These are phyloP conservation scores for Cottus gobio DNA, from an alignment of 2,113 vertebrate species.

Conservation along the genomic window DNA sequence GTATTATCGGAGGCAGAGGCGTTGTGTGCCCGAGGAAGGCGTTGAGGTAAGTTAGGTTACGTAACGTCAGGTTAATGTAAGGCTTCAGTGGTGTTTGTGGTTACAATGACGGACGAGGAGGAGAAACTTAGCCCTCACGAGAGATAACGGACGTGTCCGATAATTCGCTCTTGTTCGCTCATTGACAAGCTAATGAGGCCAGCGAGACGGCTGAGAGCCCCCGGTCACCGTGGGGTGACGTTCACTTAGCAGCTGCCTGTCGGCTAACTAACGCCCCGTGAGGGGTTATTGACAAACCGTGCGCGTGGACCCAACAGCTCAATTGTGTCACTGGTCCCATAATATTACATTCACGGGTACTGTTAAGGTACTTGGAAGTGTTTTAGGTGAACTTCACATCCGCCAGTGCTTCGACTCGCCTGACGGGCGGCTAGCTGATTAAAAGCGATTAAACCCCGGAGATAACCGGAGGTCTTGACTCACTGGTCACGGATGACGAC, in stretches of 20 bases:
- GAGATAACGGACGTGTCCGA: background rate
- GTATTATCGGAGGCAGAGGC: background rate
- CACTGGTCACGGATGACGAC: background rate
- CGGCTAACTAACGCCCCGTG: background rate
- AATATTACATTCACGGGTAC: accelerated
- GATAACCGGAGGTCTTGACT: background rate
- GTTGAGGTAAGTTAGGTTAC: background rate
- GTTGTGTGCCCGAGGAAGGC: constrained; percentile 30
- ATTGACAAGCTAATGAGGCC: background rate
- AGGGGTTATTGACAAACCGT: background rate
- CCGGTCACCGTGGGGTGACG: background rate
- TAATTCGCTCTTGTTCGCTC: background rate
- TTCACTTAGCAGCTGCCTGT: background rate
- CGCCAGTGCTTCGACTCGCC: background rate
- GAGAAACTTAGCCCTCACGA: background rate
- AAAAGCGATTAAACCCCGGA: background rate
- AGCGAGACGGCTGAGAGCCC: background rate
- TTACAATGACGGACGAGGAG: background rate
- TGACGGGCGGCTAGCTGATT: background rate
- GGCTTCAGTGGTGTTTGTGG: background rate
- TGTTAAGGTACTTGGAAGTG: background rate
- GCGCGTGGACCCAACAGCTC: background rate
- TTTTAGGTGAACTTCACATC: background rate
- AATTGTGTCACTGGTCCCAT: background rate
- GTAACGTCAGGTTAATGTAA: background rate